Evolutionary conservation across 2,888 invertebrate genomes (phyloP).

Genomic region (Deilephila elpenor): DNA sequence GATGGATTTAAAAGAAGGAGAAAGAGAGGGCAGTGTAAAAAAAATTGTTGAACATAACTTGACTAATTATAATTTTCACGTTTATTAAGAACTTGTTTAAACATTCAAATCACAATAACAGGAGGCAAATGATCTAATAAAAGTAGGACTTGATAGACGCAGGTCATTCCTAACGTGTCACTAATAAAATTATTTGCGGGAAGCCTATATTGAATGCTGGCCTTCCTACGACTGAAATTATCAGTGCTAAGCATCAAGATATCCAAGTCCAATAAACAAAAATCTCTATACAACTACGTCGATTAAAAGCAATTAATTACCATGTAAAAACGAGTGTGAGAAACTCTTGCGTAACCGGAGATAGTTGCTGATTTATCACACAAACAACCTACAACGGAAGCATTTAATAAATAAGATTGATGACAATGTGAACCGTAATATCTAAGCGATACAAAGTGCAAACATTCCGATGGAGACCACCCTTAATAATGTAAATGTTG

Average conservation of each 20-base stretch:
- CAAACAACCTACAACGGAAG: conserved; percentile 25
- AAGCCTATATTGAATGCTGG: no score
- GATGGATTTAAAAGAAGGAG: no score
- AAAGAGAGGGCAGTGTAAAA: no score
- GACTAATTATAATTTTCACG: no score
- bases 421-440: conserved; percentile 18
- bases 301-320: background rate
- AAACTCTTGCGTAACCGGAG: conserved; percentile 16
- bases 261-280: background rate
- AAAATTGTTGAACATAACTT: no score
- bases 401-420: conserved; percentile 20
- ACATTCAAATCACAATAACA: background rate
- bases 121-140: background rate
- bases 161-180: no score
- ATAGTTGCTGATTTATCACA: background rate
- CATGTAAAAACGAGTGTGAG: conserved; percentile 17
- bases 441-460: conserved; percentile 3
- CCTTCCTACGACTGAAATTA: no score
- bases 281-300: background rate
- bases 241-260: background rate
- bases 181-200: no score
- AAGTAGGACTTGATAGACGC: no score
- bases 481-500: background rate
- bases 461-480: background rate
- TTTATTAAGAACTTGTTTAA: background rate